Evolutionary conservation across 1,140 invertebrate genomes (phyloP), one percentile per base, ranked within the genome.

Genomic region (Saxidomus purpurata): DNA sequence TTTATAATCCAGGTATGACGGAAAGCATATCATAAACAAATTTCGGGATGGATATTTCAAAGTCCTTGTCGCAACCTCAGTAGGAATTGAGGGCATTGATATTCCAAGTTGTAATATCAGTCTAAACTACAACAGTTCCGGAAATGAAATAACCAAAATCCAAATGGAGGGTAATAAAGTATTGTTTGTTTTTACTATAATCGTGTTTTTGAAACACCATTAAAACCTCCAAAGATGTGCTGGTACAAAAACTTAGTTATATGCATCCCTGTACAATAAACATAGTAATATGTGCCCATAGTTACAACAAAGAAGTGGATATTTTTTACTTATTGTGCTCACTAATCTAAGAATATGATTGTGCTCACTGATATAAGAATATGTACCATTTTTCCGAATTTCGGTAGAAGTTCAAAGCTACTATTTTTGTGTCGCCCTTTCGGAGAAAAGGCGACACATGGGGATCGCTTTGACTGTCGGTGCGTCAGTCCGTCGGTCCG

Each of bases 51-150:
- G 92, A 31, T n/a, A 87, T 9, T 84, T 87, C 38, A 92, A 88
- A 67, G 38, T 93, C 0, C 25, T 93, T 43, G 90, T 94, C 6
- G 91, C 95, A 8, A 96, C 95, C 36, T 93, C 95, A n/a, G 95
- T 96, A 22, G 95, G 94, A 22, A 95, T 96, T 71, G 95, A 96
- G 90, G 95, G 95, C 4, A 83, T 96, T 17, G 95, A 96, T 80
- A 93, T 96, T 63, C 92, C 92, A 15, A 85, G 93, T 34, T 96
- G 95, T 89, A 95, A 95, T 90, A 71, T 96, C 15, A 93, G 95
- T 28, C 89, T 96, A 69, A 93, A 94, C 36, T 96, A 96, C 91
- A 95, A 95, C 82, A 92, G 94, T 80, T 92, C 94, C 8, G 94
- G 94, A 34, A 95, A 95, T 91, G 94, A 95, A 76, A 95, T 95